Base-by-base conservation (phyloP, 1,140 invertebrate species). In the Cotesia chilonis region DNA sequence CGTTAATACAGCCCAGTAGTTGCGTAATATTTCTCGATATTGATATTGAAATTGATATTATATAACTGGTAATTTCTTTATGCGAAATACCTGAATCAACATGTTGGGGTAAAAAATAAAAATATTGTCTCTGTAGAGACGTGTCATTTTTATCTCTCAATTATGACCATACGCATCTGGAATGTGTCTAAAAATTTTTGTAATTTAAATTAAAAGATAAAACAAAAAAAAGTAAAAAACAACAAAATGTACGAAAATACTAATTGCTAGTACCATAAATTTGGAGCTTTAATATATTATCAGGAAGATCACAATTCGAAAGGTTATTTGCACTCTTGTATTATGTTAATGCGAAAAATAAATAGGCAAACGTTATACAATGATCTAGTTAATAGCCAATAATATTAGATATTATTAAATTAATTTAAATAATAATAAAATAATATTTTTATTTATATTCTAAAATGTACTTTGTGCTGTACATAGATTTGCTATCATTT, bases 141-240 rank as follows among this genome's bases (percentile, higher is more conserved):
- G 9, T 6, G 12, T 47, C 14, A 63, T 35, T 63, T 52, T 70
- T 61, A 71, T 55, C 28, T 36, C 2, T 51, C 66, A 71, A 71
- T 60, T 65, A 70, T 41, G 9, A 55, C 47, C 59, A 70, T 61
- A 65, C 70, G 70, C 70, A 72, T 72, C 70, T 72, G 70, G 70
- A 72, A 72, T 72, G 70, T 72, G 70, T 72, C 63, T 68, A 35
- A 72, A 35, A 72, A 72, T 72, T 72, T 72, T 72, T 72, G 70
- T 72, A 72, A 72, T 72, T 47, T 47, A 47, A 47, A 47, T 47
- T 10, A 9, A 47, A 71, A 28, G 28, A 28, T 28, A 28, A 28
- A 17, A 17, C 17, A 17, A 17, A 17, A 17, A 17, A 17, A 17
- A 17, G 1, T 1, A 17, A 17, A 28, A 28, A 28, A 28, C 28